Evolutionary conservation across 2,113 vertebrate genomes (phyloP).

Genomic region (Marcusenius ussheri): DNA sequence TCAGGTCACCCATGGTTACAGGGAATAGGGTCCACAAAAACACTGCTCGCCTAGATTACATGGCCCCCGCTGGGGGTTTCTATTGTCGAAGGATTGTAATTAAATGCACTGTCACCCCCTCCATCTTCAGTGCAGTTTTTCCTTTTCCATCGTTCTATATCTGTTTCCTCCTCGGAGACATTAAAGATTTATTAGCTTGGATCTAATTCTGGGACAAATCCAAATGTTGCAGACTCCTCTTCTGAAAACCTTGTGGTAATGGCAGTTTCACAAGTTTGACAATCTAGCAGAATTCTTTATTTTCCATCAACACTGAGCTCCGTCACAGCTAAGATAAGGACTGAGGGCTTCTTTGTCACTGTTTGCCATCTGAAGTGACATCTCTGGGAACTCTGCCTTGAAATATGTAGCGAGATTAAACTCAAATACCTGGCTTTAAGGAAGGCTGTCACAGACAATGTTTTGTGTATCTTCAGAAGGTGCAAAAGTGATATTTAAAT

Average conservation of each 20-base stretch:
- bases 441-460: not conserved
- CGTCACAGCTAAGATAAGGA: not conserved
- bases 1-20: not conserved
- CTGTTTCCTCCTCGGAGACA: constrained; percentile 21
- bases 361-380: not conserved
- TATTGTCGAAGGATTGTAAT: constrained; percentile 38
- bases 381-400: not conserved
- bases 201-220: not conserved
- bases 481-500: not conserved
- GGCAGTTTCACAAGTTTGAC: not conserved
- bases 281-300: not conserved
- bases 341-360: not conserved
- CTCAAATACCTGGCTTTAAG: not conserved
- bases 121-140: not conserved
- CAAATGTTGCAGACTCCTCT: not conserved
- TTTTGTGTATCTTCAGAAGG: not conserved
- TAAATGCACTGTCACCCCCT: constrained; percentile 25
- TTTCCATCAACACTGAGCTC: not conserved
- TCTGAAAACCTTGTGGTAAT: not conserved
- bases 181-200: constrained; percentile 23
- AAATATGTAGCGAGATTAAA: not conserved
- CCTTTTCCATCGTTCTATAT: constrained; percentile 7
- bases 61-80: constrained; percentile 20
- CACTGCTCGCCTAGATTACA: not conserved
- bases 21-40: not conserved